phyloP scores from a whole-genome alignment of 2,797 vertebrate genomes.

The Sciurus carolinensis region DNA sequence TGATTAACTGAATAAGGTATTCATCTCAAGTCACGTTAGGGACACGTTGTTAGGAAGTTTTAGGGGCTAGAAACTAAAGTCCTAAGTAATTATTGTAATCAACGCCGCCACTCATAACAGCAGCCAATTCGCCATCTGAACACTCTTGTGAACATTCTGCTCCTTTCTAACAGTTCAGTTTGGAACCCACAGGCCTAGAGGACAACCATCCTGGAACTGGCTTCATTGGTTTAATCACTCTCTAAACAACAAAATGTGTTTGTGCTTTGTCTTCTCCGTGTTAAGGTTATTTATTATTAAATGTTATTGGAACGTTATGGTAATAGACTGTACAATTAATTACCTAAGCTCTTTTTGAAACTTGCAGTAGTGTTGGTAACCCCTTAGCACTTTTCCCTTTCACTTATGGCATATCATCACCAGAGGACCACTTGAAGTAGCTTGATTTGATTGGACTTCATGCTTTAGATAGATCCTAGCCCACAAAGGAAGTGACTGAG shows the following conservation, averaged over 20 bases:
- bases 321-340: not conserved
- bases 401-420: not conserved
- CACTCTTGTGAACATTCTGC: not conserved
- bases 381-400: not conserved
- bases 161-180: conserved; percentile 3
- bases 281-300: conserved; percentile 47
- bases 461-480: not conserved
- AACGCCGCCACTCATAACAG: not conserved
- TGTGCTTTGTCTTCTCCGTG: not conserved
- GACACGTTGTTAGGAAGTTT: not conserved
- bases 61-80: conserved; percentile 12
- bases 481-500: conserved; percentile 12
- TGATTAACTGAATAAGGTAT: conserved; percentile 28
- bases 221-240: not conserved
- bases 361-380: not conserved
- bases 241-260: not conserved
- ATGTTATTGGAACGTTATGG: not conserved
- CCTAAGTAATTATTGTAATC: not conserved
- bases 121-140: not conserved
- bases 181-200: not conserved
- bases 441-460: not conserved
- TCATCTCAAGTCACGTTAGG: not conserved
- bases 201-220: not conserved
- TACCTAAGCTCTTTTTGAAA: not conserved
- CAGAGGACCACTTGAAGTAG: not conserved